phyloP scores from a whole-genome alignment of 2,797 vertebrate genomes.

The Chaetophractus vellerosus region DNA sequence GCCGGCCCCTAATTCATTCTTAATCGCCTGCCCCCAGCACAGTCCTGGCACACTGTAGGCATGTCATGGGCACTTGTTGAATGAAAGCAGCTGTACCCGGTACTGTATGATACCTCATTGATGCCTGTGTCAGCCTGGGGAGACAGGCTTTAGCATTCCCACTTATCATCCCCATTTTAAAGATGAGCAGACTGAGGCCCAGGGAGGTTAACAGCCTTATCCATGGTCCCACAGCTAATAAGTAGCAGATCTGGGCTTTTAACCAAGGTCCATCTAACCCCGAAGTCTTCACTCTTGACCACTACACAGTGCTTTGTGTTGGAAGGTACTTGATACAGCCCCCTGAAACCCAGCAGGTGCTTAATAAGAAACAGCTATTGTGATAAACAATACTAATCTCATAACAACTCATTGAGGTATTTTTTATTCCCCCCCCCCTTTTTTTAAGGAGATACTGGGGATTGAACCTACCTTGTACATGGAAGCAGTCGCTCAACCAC shows the following conservation, averaged over 20 bases:
- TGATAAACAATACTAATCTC: not conserved
- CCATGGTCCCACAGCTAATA: not conserved
- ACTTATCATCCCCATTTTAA: not conserved
- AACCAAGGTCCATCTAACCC: not conserved
- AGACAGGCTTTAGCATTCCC: not conserved
- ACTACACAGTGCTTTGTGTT: too few relatives aligned
- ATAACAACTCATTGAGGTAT: not conserved
- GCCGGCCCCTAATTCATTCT: not conserved
- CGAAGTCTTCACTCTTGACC: not conserved
- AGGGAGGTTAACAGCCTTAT: not conserved
- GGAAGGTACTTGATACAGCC: not conserved
- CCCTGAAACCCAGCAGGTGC: not conserved
- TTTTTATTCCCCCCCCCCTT: not conserved
- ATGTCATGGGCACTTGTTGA: not conserved
- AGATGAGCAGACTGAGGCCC: constrained; percentile 21
- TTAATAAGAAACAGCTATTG: not conserved
- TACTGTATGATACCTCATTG: too few relatives aligned
- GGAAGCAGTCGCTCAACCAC: too few relatives aligned
- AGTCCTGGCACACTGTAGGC: not conserved
- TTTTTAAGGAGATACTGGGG: too few relatives aligned
- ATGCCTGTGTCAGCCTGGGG: not conserved
- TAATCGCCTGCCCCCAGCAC: too few relatives aligned
- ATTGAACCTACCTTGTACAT: too few relatives aligned
- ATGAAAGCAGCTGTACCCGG: not conserved
- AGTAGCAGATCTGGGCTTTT: not conserved